Evolutionary conservation across 2,797 vertebrate species (phyloP).

Genomic region (Dallia pectoralis): DNA sequence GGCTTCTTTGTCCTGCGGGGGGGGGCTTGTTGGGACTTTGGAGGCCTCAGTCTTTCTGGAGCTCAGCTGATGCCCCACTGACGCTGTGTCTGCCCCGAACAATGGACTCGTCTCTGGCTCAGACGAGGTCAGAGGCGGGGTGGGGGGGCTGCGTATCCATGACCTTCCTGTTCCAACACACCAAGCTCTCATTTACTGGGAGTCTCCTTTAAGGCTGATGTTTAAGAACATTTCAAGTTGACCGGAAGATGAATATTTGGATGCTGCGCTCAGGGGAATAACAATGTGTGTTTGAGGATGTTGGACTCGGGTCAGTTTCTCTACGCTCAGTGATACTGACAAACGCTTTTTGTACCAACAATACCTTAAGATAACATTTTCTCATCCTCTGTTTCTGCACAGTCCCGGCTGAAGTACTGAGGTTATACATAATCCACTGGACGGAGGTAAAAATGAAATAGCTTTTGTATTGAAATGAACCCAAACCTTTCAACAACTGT

Average conservation of each 20-base stretch:
- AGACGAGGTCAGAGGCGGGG: constrained; percentile 18
- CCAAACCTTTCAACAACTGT: background rate
- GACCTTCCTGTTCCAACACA: background rate
- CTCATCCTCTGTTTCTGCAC: constrained; percentile 33
- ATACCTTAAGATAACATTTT: no score
- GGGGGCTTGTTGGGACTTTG: background rate
- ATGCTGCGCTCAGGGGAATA: background rate
- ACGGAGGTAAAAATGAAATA: constrained; percentile 74
- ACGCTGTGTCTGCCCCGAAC: constrained; percentile 39
- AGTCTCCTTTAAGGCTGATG: background rate
- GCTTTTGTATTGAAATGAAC: background rate
- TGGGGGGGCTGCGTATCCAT: constrained; percentile 34
- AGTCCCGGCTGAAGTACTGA: constrained; percentile 77
- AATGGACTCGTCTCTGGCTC: constrained; percentile 42
- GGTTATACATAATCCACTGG: constrained; percentile 80
- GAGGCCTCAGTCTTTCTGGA: background rate
- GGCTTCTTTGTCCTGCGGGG: background rate
- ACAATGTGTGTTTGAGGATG: background rate
- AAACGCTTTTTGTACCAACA: no score
- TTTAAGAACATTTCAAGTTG: background rate
- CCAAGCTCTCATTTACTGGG: background rate
- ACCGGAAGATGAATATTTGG: background rate
- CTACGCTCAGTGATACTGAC: constrained; percentile 4
- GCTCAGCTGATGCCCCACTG: constrained; percentile 10
- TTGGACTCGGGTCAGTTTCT: background rate